Percentiles rank a stretch among this genome's conserved stretches.
These are phyloP conservation scores for Xylocopa sonorina DNA, from an alignment of 1,140 invertebrate genomes.

Conservation along the genomic window DNA sequence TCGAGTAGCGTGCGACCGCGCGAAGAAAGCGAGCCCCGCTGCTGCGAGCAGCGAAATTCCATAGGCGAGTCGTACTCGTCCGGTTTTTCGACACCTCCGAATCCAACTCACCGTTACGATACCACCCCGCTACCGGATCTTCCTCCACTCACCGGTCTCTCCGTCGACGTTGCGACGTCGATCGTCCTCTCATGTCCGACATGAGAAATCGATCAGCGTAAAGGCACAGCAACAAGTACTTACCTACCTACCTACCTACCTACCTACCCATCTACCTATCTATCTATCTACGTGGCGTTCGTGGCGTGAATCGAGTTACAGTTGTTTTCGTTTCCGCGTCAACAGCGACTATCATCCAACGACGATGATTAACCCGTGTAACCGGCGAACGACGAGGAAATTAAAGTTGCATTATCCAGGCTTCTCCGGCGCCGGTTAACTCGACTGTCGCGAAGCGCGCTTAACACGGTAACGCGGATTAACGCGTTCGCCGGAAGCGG, in stretches of 20 bases:
- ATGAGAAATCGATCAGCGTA: background rate
- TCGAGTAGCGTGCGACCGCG: constrained; percentile 81
- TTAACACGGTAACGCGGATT: constrained; percentile 67
- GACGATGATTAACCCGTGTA: constrained; percentile 47
- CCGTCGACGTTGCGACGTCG: no score
- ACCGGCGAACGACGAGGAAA: constrained; percentile 43
- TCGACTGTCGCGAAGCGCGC: constrained; percentile 65
- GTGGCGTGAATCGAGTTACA: constrained; percentile 46
- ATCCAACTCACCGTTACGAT: constrained; percentile 44
- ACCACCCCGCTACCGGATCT: background rate
- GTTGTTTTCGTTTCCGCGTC: constrained; percentile 53
- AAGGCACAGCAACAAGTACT: constrained; percentile 46
- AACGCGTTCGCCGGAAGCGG: constrained; percentile 54
- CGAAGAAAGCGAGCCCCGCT: constrained; percentile 66
- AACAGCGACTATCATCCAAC: constrained; percentile 50
- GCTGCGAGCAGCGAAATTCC: constrained; percentile 74
- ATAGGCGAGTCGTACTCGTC: constrained; percentile 25
- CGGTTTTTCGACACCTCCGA: no score
- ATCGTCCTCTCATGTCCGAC: no score
- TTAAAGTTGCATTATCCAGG: constrained; percentile 54
- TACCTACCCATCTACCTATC: no score
- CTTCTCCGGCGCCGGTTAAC: constrained; percentile 59
- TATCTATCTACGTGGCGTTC: constrained; percentile 13
- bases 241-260: no score
- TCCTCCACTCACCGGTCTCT: background rate